phyloP scores from a whole-genome alignment of 1,140 invertebrate genomes.

The Hyposmocoma kahamanoa region DNA sequence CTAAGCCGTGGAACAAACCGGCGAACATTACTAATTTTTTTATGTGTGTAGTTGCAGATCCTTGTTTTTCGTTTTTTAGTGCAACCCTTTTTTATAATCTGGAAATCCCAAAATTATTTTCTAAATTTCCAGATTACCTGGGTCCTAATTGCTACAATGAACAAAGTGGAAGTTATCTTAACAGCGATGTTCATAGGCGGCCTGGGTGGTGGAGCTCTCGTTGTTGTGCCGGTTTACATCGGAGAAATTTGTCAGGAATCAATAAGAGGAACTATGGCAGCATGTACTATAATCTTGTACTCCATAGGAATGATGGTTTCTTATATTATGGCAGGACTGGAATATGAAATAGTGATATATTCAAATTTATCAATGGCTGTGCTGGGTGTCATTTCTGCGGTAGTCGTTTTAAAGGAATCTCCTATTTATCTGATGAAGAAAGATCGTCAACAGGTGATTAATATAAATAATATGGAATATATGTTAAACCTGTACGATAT shows the following conservation, averaged over 20 bases:
- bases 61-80: too few relatives aligned
- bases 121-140: constrained; percentile 38
- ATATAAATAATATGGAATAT: too few relatives aligned
- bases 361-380: constrained; percentile 20
- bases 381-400: constrained; percentile 13
- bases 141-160: constrained; percentile 19
- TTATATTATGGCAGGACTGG: constrained; percentile 34
- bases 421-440: constrained; percentile 36
- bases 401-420: constrained; percentile 32
- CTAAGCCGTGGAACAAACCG: too few relatives aligned
- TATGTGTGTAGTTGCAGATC: too few relatives aligned
- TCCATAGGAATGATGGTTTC: constrained; percentile 31
- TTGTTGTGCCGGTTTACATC: constrained; percentile 33
- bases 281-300: constrained; percentile 28
- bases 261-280: constrained; percentile 37
- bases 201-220: constrained; percentile 19
- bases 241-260: constrained; percentile 37
- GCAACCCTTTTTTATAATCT: too few relatives aligned
- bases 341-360: constrained; percentile 31
- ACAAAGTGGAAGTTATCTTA: constrained; percentile 26
- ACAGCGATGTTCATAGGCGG: constrained; percentile 25
- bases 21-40: too few relatives aligned
- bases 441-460: constrained; percentile 29
- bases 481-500: too few relatives aligned
- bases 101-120: too few relatives aligned